Conservation (phyloP, 2,113 vertebrate genomes). For the Urocitellus parryii region DNA sequence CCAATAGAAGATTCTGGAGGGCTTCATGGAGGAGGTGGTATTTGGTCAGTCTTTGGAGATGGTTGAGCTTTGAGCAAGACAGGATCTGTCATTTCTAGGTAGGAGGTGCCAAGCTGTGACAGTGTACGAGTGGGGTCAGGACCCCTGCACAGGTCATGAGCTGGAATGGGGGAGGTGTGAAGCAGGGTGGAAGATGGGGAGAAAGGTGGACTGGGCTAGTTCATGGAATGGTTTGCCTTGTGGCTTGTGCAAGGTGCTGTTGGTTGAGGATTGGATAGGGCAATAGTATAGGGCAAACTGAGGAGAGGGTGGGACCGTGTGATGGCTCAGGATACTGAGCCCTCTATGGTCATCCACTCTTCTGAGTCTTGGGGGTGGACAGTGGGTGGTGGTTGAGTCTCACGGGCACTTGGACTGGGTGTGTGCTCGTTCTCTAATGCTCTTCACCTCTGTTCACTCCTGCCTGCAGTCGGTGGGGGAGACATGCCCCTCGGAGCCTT, state of each 20-base stretch:
- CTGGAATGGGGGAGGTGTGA: not conserved
- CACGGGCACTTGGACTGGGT: not conserved
- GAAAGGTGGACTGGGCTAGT: not conserved
- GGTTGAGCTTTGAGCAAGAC: not conserved
- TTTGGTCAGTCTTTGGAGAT: not conserved
- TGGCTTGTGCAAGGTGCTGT: not conserved
- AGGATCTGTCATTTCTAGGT: not conserved
- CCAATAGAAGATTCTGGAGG: not conserved
- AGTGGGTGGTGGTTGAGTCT: not conserved
- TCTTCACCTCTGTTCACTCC: not conserved
- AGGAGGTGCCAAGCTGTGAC: not conserved
- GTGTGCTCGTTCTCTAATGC: not conserved
- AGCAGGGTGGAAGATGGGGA: not conserved
- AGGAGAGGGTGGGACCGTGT: not conserved
- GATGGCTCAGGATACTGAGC: rapidly evolving
- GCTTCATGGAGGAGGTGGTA: conserved; percentile 15
- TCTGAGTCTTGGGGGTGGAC: not conserved
- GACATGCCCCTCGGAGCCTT: not conserved
- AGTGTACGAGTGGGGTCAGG: not conserved
- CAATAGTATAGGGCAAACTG: not conserved
- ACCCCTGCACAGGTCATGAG: no score
- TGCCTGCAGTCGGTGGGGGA: rapidly evolving
- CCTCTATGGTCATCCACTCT: not conserved
- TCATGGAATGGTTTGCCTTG: not conserved
- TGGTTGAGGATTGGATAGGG: not conserved